Evolutionary conservation across 1,140 invertebrate genomes (phyloP), one percentile per base, ranked within the genome.

Genomic region (Polypedilum vanderplanki): DNA sequence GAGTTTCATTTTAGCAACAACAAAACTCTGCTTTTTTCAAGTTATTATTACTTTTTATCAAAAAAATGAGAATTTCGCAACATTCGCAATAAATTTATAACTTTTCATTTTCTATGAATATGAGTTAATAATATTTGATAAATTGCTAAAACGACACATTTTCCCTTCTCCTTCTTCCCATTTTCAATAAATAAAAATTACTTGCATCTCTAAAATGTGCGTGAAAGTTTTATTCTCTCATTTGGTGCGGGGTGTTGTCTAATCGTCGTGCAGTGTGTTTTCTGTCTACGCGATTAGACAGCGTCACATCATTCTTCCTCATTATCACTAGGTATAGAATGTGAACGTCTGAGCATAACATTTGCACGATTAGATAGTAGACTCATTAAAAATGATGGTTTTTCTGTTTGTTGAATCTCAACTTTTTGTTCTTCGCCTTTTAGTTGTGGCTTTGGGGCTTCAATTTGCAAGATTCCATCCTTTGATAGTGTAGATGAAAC

Each of bases 381-480:
- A 20, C 65, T 70, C 65, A 70, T 70, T 18, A 70, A 12, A 18
- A 70, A 70, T 70, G 65, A 70, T 0, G 65, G 65, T 12, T 70
- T 70, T 18, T 70, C 80, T 0, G 80, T 81, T 12, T 76, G 77
- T 20, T 79, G 77, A 9, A 81, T 77, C 7, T 77, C 77, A 0
- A 81, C 77, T 3, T 75, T 12, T 41, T 73, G 79, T 67, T 79
- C 80, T 17, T 77, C 77, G 0, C 77, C 17, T 1, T 76, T 73
- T 0, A 75, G 20, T 24, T 78, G 74, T 4, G 80, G 78, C 73
- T 81, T 83, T 46, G 80, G 83, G 1, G 83, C 85, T 67, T 77
- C 77, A 33, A 86, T 77, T 7, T 78, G 81, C 8, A 86, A 76
- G 0, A 85, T 79, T 8, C 85, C 85, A 75, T 85, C 84, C 9